These are phyloP conservation scores for Suricata suricatta DNA, from an alignment of 2,113 vertebrate genomes.

Conservation along the genomic window DNA sequence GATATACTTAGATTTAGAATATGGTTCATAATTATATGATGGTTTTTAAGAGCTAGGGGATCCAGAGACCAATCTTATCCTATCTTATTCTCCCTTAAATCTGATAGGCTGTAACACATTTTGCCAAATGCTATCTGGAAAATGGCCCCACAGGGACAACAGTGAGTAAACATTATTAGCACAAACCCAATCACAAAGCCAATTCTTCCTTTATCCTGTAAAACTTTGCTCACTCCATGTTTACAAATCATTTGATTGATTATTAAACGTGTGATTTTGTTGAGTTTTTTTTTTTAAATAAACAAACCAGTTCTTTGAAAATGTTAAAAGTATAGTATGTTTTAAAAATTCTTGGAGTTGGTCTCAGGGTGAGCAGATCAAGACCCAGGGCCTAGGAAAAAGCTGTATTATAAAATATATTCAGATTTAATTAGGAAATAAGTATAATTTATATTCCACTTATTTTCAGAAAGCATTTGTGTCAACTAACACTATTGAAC, in stretches of 20 bases:
- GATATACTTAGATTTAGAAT: not conserved
- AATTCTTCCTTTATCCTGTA: not conserved
- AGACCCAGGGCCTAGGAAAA: not conserved
- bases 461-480: not conserved
- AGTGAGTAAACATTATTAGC: not conserved
- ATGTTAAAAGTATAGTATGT: not conserved
- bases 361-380: not conserved
- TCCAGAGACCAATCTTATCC: not conserved
- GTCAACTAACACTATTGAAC: not conserved
- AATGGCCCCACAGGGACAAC: not conserved
- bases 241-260: not conserved
- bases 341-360: not conserved
- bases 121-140: not conserved
- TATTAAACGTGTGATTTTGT: not conserved
- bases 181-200: not conserved
- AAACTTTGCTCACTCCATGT: not conserved
- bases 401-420: not conserved
- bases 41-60: not conserved
- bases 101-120: not conserved
- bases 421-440: not conserved
- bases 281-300: not conserved
- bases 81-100: not conserved
- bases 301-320: not conserved
- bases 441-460: not conserved
- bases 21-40: not conserved